These are phyloP conservation scores for Argya squamiceps DNA, from an alignment of 2,797 vertebrate species.

Conservation along the genomic window DNA sequence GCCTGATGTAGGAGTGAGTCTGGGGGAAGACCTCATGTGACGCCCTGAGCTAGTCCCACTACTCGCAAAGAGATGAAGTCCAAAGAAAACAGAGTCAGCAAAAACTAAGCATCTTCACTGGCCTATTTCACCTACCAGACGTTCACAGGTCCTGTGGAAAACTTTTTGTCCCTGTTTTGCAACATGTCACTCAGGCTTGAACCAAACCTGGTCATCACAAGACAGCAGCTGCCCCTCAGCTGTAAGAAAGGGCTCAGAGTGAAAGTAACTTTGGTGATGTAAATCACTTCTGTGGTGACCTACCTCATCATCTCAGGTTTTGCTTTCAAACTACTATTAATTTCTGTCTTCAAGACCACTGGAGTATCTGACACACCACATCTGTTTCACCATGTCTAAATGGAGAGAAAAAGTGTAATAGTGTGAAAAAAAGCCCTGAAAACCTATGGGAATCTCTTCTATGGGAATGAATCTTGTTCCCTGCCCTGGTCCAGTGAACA, in stretches of 20 bases:
- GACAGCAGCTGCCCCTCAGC: fast-evolving
- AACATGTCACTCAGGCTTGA: neutral
- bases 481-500: neutral
- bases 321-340: neutral
- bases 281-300: neutral
- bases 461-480: neutral
- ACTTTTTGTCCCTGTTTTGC: neutral
- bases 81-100: neutral
- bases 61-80: neutral
- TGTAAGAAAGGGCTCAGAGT: neutral
- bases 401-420: neutral
- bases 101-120: neutral
- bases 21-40: neutral
- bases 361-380: neutral
- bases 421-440: neutral
- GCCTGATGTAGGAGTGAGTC: neutral
- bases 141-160: neutral
- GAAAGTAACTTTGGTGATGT: neutral
- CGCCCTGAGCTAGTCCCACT: fast-evolving
- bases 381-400: neutral
- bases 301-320: neutral
- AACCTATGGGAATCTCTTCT: fast-evolving
- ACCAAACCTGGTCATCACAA: neutral
- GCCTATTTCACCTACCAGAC: neutral
- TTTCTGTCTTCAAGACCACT: neutral